Conservation (phyloP, 1,140 invertebrate species). For the Leptinotarsa defecta region DNA sequence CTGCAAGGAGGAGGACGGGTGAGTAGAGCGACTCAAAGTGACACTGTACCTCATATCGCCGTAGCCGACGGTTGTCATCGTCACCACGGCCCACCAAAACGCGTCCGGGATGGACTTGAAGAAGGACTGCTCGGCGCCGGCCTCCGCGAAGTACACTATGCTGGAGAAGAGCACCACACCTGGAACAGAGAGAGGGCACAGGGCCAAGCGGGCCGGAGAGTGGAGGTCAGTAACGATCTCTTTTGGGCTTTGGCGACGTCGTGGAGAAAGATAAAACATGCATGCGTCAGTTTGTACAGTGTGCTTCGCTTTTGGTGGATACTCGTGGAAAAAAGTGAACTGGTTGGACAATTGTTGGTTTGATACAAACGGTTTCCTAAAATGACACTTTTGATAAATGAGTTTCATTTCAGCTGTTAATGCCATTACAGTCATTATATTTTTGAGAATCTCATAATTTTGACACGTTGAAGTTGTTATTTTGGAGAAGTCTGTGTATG, state of each 20-base stretch:
- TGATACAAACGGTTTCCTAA: too few species aligned
- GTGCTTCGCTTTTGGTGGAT: neutral
- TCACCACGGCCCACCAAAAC: conserved; percentile 95
- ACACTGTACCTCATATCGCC: conserved; percentile 91
- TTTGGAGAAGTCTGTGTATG: too few species aligned
- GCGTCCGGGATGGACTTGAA: conserved; percentile 97
- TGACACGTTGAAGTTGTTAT: too few species aligned
- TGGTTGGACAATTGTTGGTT: too few species aligned
- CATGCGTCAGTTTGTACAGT: neutral
- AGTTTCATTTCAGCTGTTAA: too few species aligned
- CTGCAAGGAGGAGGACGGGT: conserved; percentile 69
- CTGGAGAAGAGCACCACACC: conserved; percentile 98
- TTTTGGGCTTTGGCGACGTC: neutral
- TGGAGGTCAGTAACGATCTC: neutral
- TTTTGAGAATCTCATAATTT: too few species aligned
- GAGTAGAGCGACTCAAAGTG: conserved; percentile 29
- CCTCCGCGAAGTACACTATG: conserved; percentile 98
- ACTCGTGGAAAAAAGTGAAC: too few species aligned
- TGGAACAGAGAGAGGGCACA: conserved; percentile 60
- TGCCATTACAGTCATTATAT: too few species aligned
- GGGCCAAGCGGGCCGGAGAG: conserved; percentile 18
- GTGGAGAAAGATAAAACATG: neutral
- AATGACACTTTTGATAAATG: too few species aligned
- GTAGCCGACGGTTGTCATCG: conserved; percentile 95
- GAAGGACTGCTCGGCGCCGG: conserved; percentile 92